Base-by-base conservation (phyloP, 2,113 vertebrate genomes). In the Larimichthys polyactis region DNA sequence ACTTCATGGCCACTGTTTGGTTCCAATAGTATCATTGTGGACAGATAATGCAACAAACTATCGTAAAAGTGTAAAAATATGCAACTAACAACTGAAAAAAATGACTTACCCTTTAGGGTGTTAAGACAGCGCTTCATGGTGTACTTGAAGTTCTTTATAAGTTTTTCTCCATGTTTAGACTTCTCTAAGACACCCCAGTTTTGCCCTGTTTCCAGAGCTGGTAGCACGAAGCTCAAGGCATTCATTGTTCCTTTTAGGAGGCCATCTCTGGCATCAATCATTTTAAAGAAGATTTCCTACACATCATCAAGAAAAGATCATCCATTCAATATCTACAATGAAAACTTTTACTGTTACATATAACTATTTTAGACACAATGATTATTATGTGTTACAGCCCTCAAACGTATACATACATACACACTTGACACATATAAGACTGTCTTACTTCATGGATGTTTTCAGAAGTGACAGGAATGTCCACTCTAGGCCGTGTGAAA, bases 261-360 rank as follows among this genome's bases (percentile, higher is more conserved):
- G 66, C 96, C 96, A n/a, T 93, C 86, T 17, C 89, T 94, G 44
- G 93, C 95, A 94, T 97, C 96, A 51, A 97, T 49, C 91, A 94
- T 69, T 79, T 92, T 94, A 87, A 97, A 96, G 11, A 86, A 88
- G 48, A 92, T 67, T 55, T 96, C 96, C 97, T 97, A 82, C 46
- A 94, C 94, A 71, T 2, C 20, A 71, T 63, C 17, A 59, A 78
- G 27, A 86, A 20, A 71, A 54, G 52, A 36, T 36, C 32, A 70
- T 48, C 22, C 11, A 70, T 78, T 59, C 14, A 3, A 17, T 29
- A 59, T 59, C 24, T 29, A 59, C 24, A 29, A 29, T 58, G 8
- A 59, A 9, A 27, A 15, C 5, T 15, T 58, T 27, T 14, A 58
- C 7, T 58, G 12, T 58, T 57, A 22, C n/a, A 54, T 55, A 55